phyloP scores from a whole-genome alignment of 2,888 invertebrate species.

The Lithodes maja region DNA sequence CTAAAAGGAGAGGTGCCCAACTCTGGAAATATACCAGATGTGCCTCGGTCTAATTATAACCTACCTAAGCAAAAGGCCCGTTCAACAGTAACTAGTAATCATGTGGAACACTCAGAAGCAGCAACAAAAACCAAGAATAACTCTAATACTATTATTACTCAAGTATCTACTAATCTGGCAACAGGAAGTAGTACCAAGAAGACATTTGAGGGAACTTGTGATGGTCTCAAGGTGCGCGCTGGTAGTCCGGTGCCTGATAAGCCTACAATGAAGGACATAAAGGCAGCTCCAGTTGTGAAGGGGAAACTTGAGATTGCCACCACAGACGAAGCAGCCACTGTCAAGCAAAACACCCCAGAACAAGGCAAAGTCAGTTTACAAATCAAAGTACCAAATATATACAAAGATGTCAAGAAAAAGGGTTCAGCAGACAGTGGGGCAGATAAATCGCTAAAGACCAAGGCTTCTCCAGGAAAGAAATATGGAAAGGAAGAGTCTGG shows the following conservation, averaged over 20 bases:
- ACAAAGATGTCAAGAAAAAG: not conserved
- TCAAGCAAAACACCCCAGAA: conserved; percentile 15
- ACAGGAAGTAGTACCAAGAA: too few species aligned
- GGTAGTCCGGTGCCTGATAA: conserved; percentile 56
- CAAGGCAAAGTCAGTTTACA: not conserved
- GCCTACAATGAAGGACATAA: conserved; percentile 1
- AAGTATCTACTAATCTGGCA: too few species aligned
- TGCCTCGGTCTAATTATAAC: too few species aligned
- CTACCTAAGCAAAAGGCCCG: too few species aligned
- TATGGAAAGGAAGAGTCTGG: not conserved
- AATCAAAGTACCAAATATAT: not conserved
- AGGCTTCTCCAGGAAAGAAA: not conserved
- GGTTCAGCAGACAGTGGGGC: not conserved
- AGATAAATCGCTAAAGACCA: not conserved
- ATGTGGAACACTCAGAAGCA: too few species aligned
- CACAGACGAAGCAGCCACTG: conserved; percentile 9
- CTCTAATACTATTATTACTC: too few species aligned
- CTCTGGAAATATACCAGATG: too few species aligned
- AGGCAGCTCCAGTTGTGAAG: conserved; percentile 27
- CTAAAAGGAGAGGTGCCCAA: too few species aligned
- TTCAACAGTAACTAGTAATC: too few species aligned
- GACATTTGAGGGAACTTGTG: not conserved
- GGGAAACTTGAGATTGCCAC: conserved; percentile 51
- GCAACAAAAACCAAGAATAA: too few species aligned
- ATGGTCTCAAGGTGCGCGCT: conserved; percentile 30